A percentile compares a stretch with the other conserved stretches of the same genome.
These are phyloP conservation scores for Dryoscopus gambensis DNA, from an alignment of 2,113 vertebrate species.

Conservation along the genomic window DNA sequence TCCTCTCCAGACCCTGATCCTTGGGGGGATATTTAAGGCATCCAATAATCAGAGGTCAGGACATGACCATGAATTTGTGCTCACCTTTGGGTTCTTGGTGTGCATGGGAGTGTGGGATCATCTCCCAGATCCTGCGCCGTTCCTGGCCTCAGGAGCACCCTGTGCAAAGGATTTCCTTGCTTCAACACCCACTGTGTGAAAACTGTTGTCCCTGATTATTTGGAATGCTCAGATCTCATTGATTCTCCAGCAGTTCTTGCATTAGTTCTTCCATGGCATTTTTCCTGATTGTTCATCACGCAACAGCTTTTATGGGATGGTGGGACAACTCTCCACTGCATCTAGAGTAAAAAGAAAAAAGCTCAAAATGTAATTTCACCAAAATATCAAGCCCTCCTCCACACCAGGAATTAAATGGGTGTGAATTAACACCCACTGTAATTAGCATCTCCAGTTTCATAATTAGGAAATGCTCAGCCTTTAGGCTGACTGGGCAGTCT, in stretches of 20 bases:
- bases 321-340: not conserved
- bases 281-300: not conserved
- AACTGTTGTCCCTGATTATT: not conserved
- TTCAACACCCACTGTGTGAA: not conserved
- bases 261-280: not conserved
- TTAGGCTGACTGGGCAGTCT: not conserved
- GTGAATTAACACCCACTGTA: not conserved
- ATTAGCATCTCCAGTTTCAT: not conserved
- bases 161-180: not conserved
- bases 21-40: not conserved
- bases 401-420: not conserved
- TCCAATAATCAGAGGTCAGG: not conserved
- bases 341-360: not conserved
- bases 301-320: not conserved
- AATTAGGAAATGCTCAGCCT: not conserved
- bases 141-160: not conserved
- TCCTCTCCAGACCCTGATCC: not conserved
- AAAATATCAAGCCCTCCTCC: not conserved
- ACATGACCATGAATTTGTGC: not conserved
- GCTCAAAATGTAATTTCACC: rapidly evolving
- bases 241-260: not conserved
- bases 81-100: not conserved
- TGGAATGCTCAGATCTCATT: not conserved
- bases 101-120: not conserved
- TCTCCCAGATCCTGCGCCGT: not conserved